phyloP scores from a whole-genome alignment of 2,113 vertebrate genomes.

The Motacilla alba region DNA sequence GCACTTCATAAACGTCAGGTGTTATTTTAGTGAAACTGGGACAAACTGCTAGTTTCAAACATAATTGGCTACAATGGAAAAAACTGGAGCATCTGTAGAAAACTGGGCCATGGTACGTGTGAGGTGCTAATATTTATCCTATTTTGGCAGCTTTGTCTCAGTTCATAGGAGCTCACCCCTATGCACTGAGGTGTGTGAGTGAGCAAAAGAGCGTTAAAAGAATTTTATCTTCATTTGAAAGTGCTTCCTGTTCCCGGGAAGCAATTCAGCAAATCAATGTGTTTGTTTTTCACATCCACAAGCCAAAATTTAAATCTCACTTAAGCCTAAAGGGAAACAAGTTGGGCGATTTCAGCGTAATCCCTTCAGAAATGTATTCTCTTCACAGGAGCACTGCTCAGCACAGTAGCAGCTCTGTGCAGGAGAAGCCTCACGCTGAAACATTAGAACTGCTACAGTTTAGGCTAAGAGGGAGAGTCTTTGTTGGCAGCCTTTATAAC shows the following conservation, averaged over 20 bases:
- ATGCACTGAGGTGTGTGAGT: background rate
- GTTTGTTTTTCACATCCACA: conserved; percentile 37
- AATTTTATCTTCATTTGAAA: background rate
- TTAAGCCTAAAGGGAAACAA: conserved; percentile 50
- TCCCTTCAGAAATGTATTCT: conserved; percentile 54
- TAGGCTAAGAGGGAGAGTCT: background rate
- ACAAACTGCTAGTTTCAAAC: conserved; percentile 39
- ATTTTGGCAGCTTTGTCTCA: background rate
- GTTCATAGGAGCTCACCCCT: background rate
- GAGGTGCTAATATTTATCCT: conserved; percentile 40
- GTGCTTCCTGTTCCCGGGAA: conserved; percentile 14
- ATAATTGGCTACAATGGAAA: conserved; percentile 41
- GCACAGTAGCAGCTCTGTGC: conserved; percentile 42
- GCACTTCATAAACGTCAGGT: background rate
- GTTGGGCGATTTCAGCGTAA: conserved; percentile 46
- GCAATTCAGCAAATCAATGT: background rate
- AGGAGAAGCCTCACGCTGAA: background rate
- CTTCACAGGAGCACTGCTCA: background rate
- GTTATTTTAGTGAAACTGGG: conserved; percentile 62
- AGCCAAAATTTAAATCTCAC: conserved; percentile 51
- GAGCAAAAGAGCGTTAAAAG: background rate
- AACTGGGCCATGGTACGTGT: background rate
- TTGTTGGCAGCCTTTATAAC: conserved; percentile 5
- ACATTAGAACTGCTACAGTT: background rate
- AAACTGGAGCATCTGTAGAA: conserved; percentile 4